Base-by-base conservation (phyloP, 2,797 vertebrate genomes). In the Myiothlypis coronata region DNA sequence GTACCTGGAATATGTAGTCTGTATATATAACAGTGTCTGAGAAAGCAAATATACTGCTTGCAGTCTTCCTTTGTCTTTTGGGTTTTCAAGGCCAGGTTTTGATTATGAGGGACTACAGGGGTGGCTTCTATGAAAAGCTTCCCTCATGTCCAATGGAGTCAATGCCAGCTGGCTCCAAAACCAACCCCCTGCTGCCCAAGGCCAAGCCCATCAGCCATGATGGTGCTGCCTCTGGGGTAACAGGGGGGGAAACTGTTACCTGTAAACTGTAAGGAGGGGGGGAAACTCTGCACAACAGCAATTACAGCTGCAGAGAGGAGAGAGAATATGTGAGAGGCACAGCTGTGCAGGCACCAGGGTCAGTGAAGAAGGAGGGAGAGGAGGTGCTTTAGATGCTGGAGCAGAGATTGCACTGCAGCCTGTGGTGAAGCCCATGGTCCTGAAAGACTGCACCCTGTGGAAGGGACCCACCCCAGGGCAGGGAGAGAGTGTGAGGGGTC, bases 91-190 rank as follows among this genome's bases (percentile, higher is more conserved):
- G 37, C 7, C 12, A 56, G 18, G 30, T 49, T 89, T 79, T 67
- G 27, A 21, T 35, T 32, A 18, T 2, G n/a, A 3, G 7, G 5
- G 5, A 20, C 61, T 56, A 5, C 7, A 50, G 41, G 11, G 5
- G 7, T 34, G 64, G n/a, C 41, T 74, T n/a, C 65, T 39, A 3
- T 41, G n/a, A 32, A 41, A 28, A 83, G 11, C 16, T 65, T 83
- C 30, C 14, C 32, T 46, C 6, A 1, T 32, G 47, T 50, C 20
- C 0, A 0, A 2, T 27, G 56, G 34, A 70, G 57, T 47, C 23
- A 14, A 3, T 34, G 34, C 43, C 34, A 67, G 32, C 34, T 1
- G 4, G 12, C 64, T 71, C 28, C 5, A 10, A 41, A 57, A 8
- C 12, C 6, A 14, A 28, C 21, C 8, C 9, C 2, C 23, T 8